A percentile compares a stretch with the other conserved stretches of the same genome.
These are phyloP conservation scores for Tipula unca DNA, from an alignment of 2,888 invertebrate species.

Conservation along the genomic window DNA sequence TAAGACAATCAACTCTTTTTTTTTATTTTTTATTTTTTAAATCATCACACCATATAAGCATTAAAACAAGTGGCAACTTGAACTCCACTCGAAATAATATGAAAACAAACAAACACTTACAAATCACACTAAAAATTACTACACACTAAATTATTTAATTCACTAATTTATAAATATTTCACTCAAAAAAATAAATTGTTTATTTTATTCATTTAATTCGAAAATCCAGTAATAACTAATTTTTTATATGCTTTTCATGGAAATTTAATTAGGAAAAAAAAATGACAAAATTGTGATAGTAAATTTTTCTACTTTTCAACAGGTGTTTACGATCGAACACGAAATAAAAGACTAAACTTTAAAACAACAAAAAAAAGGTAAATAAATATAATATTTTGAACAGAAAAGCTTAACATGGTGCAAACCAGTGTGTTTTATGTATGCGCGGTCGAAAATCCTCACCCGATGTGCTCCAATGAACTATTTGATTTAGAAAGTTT, in stretches of 20 bases:
- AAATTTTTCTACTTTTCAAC: background rate
- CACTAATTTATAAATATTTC: background rate
- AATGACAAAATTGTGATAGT: background rate
- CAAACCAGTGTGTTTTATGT: background rate
- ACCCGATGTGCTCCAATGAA: too few species aligned
- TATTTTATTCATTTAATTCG: background rate
- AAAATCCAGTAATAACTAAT: background rate
- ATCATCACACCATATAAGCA: background rate
- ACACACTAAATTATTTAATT: background rate
- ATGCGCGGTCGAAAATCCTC: background rate
- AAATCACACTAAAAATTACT: background rate
- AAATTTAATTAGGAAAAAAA: background rate
- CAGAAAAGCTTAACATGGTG: background rate
- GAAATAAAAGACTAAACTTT: conserved; percentile 16
- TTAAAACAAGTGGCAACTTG: background rate
- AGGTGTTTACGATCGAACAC: conserved; percentile 17
- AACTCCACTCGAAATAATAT: background rate
- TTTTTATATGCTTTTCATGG: background rate
- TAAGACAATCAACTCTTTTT: background rate
- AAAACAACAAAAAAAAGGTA: background rate
- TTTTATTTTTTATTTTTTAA: background rate
- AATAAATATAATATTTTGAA: background rate
- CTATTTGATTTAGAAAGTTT: too few species aligned
- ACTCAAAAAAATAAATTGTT: background rate
- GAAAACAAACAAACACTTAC: background rate